Base-by-base conservation (phyloP, 2,888 invertebrate species). In the Agonopterix arenella region DNA sequence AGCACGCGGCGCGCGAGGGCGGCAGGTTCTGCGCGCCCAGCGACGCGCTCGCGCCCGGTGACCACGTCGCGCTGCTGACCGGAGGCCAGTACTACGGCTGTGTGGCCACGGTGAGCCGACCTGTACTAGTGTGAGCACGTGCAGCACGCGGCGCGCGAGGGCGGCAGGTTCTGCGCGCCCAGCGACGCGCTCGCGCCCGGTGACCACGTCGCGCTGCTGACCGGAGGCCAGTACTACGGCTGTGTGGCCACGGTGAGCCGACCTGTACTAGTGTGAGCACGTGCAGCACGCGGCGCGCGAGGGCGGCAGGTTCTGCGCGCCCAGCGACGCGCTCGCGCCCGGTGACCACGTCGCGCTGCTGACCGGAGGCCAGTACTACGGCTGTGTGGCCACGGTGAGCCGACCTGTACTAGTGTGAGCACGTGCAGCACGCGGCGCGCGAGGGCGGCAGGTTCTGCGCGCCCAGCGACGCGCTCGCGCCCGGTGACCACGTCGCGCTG, bases 11-110 rank as follows among this genome's bases (percentile, higher is more conserved):
- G 1, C 61, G 64, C 13, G 70, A 69, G 16, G 60, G 70, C 0
- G 66, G 66, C 13, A 56, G 59, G 47, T 80, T 63, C 63, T 66
- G 66, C 44, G 72, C 83, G 8, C 77, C 80, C 7, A 70, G 72
- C 49, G 80, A 66, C 52, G 90, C 96, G 1, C 97, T 95, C 68
- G 92, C 93, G 0, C 76, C 89, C 0, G 93, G 93, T 0, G 91
- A 92, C 48, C 66, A 70, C 1, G 94, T 96, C 60, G 97, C 97
- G 74, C 59, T 90, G 36, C 92, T 96, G 77, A 90, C 97, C 0
- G 93, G 92, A 7, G 92, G 93, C 58, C 95, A 94, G 5, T 93
- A 95, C 77, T 97, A 97, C 72, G 98, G 97, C 0, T 91, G 93
- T 45, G 88, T 92, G 73, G 97, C 95, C 46, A 92, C 92, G 66